A percentile compares a stretch with the other conserved stretches of the same genome.
phyloP scores from a whole-genome alignment of 53 echinoderm and acorn worm genomes.

The Pentamera pediparva region DNA sequence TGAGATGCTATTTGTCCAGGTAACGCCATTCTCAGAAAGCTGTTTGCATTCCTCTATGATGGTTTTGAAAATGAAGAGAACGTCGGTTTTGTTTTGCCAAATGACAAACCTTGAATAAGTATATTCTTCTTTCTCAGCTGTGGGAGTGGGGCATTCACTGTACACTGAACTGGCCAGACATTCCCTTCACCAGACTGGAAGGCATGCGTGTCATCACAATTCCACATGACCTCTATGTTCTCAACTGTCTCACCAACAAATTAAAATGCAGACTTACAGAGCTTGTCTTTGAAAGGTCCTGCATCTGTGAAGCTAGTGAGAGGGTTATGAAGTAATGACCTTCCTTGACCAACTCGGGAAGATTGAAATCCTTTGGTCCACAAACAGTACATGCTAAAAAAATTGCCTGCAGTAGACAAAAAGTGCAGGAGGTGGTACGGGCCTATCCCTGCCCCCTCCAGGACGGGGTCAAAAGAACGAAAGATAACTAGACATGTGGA shows the following conservation, averaged over 20 bases:
- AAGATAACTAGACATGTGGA: too few species aligned
- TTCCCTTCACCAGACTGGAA: slow-evolving; percentile 37
- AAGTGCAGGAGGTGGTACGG: too few species aligned
- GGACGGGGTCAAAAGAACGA: too few species aligned
- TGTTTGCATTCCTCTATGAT: slow-evolving; percentile 35
- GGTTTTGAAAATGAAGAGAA: slow-evolving; percentile 32
- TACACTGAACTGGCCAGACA: slow-evolving; percentile 43
- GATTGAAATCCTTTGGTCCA: background rate
- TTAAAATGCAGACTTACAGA: background rate
- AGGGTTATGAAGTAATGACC: background rate
- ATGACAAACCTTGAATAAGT: slow-evolving; percentile 41
- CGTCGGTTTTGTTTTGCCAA: slow-evolving; percentile 38
- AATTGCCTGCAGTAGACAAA: too few species aligned
- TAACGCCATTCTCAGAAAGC: slow-evolving; percentile 29
- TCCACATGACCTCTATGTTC: slow-evolving; percentile 3
- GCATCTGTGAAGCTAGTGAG: background rate
- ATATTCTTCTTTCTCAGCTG: slow-evolving; percentile 31
- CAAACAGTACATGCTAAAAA: background rate
- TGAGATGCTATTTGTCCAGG: slow-evolving; percentile 22
- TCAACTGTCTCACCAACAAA: background rate
- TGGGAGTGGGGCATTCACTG: slow-evolving; percentile 40
- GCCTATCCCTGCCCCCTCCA: too few species aligned
- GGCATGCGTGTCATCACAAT: slow-evolving; percentile 48
- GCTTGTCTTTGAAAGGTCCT: background rate
- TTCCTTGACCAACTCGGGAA: background rate